phyloP scores from a whole-genome alignment of 2,797 vertebrate genomes.

The Malurus splendens region DNA sequence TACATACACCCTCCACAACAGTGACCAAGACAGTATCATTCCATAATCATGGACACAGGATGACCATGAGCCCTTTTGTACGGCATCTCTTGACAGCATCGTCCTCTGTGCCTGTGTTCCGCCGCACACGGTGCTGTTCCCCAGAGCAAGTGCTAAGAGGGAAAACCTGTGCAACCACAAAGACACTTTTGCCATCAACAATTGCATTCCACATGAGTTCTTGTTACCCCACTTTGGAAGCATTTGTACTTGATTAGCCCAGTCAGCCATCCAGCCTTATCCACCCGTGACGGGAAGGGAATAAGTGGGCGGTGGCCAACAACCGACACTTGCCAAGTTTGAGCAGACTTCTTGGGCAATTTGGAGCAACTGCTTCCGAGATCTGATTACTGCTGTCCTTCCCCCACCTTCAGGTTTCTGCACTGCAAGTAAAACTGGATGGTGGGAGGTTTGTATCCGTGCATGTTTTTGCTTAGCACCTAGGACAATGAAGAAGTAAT shows the following conservation, averaged over 20 bases:
- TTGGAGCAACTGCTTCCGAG: not conserved
- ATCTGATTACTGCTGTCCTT: not conserved
- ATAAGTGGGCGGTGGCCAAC: accelerated
- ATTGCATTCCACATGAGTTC: not conserved
- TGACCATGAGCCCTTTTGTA: not conserved
- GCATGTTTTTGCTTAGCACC: not conserved
- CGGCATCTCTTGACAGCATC: not conserved
- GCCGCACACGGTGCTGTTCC: accelerated
- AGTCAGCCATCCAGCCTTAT: not conserved
- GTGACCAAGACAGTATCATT: not conserved
- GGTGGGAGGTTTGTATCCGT: not conserved
- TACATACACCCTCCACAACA: not conserved
- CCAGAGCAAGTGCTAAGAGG: not conserved
- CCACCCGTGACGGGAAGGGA: not conserved
- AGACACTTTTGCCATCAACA: not conserved
- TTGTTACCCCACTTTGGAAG: not conserved
- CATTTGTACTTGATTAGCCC: not conserved
- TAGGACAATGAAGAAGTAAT: not conserved
- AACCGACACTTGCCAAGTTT: not conserved
- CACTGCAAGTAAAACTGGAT: not conserved
- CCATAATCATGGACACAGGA: not conserved
- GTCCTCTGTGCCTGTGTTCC: accelerated
- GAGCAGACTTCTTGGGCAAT: not conserved
- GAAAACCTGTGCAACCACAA: not conserved
- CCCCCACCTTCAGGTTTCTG: not conserved